phyloP scores from a whole-genome alignment of 2,888 invertebrate species.

The Euclidia mi region DNA sequence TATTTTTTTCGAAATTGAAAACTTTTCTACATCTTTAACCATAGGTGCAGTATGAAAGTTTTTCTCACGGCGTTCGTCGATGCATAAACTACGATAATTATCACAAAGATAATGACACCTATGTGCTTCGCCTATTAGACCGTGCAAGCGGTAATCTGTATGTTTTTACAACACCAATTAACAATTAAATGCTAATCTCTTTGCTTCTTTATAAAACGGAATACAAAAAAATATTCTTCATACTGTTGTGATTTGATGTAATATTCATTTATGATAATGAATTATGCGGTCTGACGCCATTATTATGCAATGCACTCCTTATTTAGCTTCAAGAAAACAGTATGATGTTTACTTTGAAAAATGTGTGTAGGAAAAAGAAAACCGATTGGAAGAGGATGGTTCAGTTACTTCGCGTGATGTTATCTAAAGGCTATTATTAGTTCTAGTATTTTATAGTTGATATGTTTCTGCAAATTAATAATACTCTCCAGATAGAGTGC shows the following conservation, averaged over 20 bases:
- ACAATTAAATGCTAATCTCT: conserved; percentile 42
- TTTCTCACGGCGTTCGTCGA: conserved; percentile 53
- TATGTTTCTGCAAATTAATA: no score
- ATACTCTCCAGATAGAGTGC: no score
- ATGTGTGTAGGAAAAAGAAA: no score
- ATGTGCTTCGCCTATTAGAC: conserved; percentile 38
- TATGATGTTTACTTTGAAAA: no score
- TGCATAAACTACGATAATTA: conserved; percentile 44
- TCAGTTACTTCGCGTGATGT: no score
- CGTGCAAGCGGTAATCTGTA: conserved; percentile 21
- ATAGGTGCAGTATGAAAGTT: conserved; percentile 47
- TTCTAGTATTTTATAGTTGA: no score
- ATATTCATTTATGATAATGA: conserved; percentile 46
- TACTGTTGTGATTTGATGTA: conserved; percentile 27
- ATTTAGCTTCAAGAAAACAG: no score
- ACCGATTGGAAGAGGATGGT: no score
- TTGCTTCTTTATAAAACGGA: conserved; percentile 33
- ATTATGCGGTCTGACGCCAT: background rate
- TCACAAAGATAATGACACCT: conserved; percentile 43
- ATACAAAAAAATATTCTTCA: conserved; percentile 37
- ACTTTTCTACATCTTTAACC: background rate
- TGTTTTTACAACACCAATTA: conserved; percentile 45
- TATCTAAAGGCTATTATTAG: no score
- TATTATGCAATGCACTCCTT: conserved; percentile 1
- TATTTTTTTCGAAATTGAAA: no score